Base-by-base conservation (phyloP, 1,140 invertebrate genomes). In the Antheraea mylitta region DNA sequence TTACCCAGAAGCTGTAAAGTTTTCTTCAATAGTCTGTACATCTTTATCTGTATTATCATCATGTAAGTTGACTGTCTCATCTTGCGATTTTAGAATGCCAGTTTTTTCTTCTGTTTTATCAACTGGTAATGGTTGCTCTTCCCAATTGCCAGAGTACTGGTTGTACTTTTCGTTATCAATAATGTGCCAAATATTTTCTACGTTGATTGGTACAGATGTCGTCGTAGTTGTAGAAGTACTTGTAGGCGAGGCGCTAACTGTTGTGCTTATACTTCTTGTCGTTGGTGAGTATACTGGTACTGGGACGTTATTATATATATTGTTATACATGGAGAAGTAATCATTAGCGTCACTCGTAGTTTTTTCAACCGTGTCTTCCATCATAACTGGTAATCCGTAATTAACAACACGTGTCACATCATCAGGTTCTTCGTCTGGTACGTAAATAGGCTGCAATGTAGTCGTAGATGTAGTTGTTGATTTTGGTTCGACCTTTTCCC, bases 161-260 rank as follows among this genome's bases (percentile, higher is more conserved):
- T 86, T 76, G 65, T 79, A 69, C 78, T 90, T 92, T 67, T 92
- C 81, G 69, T 70, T 86, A 63, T 92, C 86, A 63, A 92, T 92
- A 53, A 92, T 85, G 67, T 92, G 87, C 90, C 90, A 92, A 75
- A 92, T 86, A 74, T 91, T 85, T 77, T 89, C 71, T 22, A 92
- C 78, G 61, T 86, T 83, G 42, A 75, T 71, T 0, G 78, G 72
- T 3, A 74, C 71, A 13, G 76, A 72, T 16, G 77, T 77, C 6
- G 79, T 77, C 3, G 76, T 67, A 13, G 70, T 72, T 3, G 72
- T 76, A 30, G 22, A 30, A 0, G 83, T 77, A 36, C 72, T 70
- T 16, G 75, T 70, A 11, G 75, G 64, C 18, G 64, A 42, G 13
- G 73, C 69, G 5, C 59, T 70, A 18, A 74, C 75, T 0, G 72